Evolutionary conservation across 2,113 vertebrate species (phyloP).

Genomic region (Oryzias javanicus): DNA sequence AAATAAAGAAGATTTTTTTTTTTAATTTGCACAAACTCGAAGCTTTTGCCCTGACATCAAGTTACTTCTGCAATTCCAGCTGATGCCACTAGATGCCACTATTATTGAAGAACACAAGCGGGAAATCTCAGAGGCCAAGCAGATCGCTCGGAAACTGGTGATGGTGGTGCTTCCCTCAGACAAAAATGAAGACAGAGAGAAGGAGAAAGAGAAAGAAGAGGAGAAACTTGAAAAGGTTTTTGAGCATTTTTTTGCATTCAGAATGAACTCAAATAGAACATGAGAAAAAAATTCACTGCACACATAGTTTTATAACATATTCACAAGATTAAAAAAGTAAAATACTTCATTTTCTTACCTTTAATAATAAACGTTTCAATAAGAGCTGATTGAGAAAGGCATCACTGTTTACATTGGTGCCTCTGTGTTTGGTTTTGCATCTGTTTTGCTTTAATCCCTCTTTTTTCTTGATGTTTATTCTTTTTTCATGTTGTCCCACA

Average conservation of each 20-base stretch:
- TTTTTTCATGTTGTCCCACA: slow-evolving; percentile 53
- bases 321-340: too few species aligned
- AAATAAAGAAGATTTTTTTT: background rate
- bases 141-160: slow-evolving; percentile 93
- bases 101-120: slow-evolving; percentile 93
- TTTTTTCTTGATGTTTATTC: background rate
- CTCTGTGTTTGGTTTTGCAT: background rate
- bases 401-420: too few species aligned
- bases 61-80: slow-evolving; percentile 73
- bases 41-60: background rate
- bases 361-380: too few species aligned
- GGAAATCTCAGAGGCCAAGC: slow-evolving; percentile 93
- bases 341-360: too few species aligned
- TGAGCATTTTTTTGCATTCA: background rate
- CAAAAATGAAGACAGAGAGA: slow-evolving; percentile 71
- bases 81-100: slow-evolving; percentile 87
- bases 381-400: too few species aligned
- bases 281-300: too few species aligned
- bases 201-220: slow-evolving; percentile 73
- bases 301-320: too few species aligned
- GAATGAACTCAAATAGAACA: background rate
- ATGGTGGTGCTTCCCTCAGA: slow-evolving; percentile 92
- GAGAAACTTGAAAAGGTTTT: slow-evolving; percentile 71
- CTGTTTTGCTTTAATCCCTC: background rate
- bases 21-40: background rate